Evolutionary conservation across 2,113 vertebrate species (phyloP), one percentile per base, ranked within the genome.

Genomic region (Ctenomys sociabilis): DNA sequence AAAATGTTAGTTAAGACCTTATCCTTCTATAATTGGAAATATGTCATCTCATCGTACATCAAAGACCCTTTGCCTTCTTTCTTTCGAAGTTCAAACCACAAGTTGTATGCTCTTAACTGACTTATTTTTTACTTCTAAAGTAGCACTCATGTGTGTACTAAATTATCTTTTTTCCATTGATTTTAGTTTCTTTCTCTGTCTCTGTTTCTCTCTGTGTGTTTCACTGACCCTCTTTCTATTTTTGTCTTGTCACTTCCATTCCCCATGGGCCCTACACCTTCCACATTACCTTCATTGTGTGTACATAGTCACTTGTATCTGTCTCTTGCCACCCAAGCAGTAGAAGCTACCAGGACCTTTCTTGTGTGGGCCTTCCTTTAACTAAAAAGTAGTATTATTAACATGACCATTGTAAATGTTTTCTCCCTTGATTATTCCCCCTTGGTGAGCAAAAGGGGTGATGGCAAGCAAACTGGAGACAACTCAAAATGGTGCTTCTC

Each of bases 221-320:
- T 9, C 0, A 21, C 35, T 68, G 0, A 37, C 43, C 1, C 19
- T 17, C 0, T 68, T 30, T 95, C 61, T 49, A 0, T 45, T 28
- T 80, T 14, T 59, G 6, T 22, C 19, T 12, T 59, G 3, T 30
- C 26, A 24, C 6, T 26, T 30, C 72, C 22, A 35, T 19, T 64
- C 32, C 32, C 83, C 59, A 84, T 30, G 19, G 21, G 68, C 32
- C 64, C 24, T 22, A 54, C 85, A 54, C 22, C 8, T 28, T 17
- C 24, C 30, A 59, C 17, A 16, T 1, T 11, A 11, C 37, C 59
- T 78, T 64, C 61, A n/a, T 1, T 49, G 43, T 68, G 35, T 59
- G 59, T 14, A 22, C 11, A 49, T 2, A 37, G 10, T 17, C 40
- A 30, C 24, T 80, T 11, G 40, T 3, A 2, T 30, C 45, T 84